These are phyloP conservation scores for Discoglossus pictus DNA, from an alignment of 2,797 vertebrate genomes.

Conservation along the genomic window DNA sequence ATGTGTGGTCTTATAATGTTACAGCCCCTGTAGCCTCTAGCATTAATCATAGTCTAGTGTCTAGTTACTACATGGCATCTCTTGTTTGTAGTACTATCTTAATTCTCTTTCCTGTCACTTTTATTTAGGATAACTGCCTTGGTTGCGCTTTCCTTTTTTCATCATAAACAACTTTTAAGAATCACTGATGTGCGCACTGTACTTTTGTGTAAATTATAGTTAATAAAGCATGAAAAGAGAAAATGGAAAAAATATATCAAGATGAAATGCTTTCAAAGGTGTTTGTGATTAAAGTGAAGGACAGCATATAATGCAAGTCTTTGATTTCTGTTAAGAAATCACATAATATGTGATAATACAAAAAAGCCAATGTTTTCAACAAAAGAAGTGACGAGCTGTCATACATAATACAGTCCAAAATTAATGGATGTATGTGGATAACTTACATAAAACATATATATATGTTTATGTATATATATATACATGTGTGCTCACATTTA, in stretches of 20 bases:
- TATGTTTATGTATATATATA: too few relatives aligned
- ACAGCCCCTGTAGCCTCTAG: background rate
- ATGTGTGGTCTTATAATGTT: conserved; percentile 4
- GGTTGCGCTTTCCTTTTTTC: conserved; percentile 1
- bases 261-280: conserved; percentile 7
- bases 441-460: too few relatives aligned
- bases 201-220: conserved; percentile 10
- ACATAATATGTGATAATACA: too few relatives aligned
- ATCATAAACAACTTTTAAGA: conserved; percentile 26
- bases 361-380: too few relatives aligned
- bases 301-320: background rate
- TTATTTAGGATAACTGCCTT: conserved; percentile 22
- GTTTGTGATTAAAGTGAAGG: background rate
- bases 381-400: too few relatives aligned
- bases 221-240: conserved; percentile 24
- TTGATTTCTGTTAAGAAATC: conserved; percentile 4
- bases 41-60: conserved; percentile 14
- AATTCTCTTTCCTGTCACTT: conserved; percentile 19
- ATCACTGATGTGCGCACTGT: conserved; percentile 12
- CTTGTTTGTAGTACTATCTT: conserved; percentile 10
- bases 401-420: too few relatives aligned
- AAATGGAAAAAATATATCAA: conserved; percentile 2
- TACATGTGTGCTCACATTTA: too few relatives aligned
- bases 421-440: too few relatives aligned
- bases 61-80: conserved; percentile 5